Conservation (phyloP, 2,888 invertebrate species). For the Diaphora mendica region DNA sequence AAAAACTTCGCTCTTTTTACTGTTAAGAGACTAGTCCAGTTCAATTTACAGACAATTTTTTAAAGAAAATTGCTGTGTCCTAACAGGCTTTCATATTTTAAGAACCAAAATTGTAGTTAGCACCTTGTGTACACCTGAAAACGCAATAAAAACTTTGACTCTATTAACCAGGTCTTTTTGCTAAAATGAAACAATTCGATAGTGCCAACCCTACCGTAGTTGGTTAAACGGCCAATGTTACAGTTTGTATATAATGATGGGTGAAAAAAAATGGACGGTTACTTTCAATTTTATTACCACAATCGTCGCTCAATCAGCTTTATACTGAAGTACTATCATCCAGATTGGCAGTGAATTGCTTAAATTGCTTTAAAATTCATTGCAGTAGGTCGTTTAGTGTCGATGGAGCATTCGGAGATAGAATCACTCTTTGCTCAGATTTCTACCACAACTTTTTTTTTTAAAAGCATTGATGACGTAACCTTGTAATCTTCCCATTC, state of each 20-base stretch:
- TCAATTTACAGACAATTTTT: background rate
- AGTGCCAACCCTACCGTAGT: slow-evolving; percentile 21
- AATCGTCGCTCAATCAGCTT: slow-evolving; percentile 26
- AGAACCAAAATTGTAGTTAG: no score
- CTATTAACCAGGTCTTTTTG: background rate
- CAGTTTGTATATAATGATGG: slow-evolving; percentile 43
- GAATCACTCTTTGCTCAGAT: background rate
- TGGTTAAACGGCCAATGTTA: slow-evolving; percentile 36
- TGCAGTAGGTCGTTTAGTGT: background rate
- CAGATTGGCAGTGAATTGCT: slow-evolving; percentile 7
- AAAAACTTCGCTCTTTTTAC: background rate
- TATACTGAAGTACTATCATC: slow-evolving; percentile 10
- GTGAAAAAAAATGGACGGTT: slow-evolving; percentile 45
- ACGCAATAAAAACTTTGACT: background rate
- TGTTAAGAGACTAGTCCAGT: background rate
- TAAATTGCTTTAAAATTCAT: slow-evolving; percentile 13
- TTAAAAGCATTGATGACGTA: background rate
- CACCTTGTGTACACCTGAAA: no score
- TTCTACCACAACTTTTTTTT: background rate
- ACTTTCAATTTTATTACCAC: slow-evolving; percentile 49
- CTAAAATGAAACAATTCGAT: background rate
- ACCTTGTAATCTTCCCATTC: no score
- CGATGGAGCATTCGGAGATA: background rate
- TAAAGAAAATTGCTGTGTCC: no score
- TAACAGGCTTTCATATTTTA: no score